phyloP scores from a whole-genome alignment of 1,140 invertebrate species.

The Ladona fulva region DNA sequence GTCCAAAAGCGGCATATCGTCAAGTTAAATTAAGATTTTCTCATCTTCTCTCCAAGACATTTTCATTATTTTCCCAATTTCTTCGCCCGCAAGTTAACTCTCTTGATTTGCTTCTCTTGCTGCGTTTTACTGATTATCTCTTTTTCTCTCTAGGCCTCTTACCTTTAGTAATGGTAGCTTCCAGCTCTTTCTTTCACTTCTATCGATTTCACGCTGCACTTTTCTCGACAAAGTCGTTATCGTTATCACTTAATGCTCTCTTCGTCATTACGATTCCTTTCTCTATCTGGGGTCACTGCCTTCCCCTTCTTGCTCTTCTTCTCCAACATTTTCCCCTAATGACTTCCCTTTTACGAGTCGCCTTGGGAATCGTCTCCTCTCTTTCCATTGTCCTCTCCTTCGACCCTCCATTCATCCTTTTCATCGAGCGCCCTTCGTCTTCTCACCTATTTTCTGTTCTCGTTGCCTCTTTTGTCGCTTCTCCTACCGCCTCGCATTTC shows the following conservation, averaged over 20 bases:
- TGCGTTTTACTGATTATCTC: background rate
- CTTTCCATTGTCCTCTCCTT: background rate
- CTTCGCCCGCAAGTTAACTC: no score
- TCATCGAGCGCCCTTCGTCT: background rate
- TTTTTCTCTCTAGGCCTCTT: background rate
- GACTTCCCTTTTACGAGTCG: background rate
- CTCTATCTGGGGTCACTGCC: background rate
- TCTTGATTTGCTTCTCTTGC: background rate
- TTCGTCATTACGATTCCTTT: background rate
- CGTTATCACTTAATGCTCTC: conserved; percentile 5
- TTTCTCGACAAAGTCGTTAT: background rate
- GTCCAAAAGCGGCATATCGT: no score
- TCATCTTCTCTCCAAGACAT: no score
- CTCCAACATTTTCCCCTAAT: background rate
- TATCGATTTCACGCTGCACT: background rate
- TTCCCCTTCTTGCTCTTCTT: background rate
- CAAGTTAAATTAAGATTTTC: no score
- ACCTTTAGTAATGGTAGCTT: background rate
- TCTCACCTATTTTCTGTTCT: background rate
- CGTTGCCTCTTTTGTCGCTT: background rate
- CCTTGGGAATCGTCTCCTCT: background rate
- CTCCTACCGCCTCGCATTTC: background rate
- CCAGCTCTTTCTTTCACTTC: background rate
- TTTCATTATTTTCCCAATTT: no score
- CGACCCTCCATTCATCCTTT: background rate